These are phyloP conservation scores for Ichneumoninae sp. DNA, from an alignment of 2,888 invertebrate species.

Conservation along the genomic window DNA sequence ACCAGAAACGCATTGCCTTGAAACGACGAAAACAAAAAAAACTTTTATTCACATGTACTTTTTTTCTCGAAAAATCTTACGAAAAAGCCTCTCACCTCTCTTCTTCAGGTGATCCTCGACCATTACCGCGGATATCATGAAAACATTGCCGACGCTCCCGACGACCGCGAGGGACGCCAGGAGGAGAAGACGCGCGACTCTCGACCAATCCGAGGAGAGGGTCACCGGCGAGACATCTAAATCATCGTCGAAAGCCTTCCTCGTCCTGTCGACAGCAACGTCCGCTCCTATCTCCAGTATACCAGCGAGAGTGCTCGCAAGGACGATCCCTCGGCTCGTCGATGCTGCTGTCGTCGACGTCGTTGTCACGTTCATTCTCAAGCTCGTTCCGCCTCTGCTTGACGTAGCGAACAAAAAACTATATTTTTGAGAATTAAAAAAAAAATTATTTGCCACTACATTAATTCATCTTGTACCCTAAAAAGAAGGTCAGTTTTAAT, in stretches of 20 bases:
- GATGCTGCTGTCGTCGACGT: constrained; percentile 66
- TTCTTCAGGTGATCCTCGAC: constrained; percentile 89
- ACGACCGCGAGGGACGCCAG: constrained; percentile 88
- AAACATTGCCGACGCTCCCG: constrained; percentile 91
- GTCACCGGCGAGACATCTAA: constrained; percentile 88
- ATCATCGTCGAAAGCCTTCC: constrained; percentile 71
- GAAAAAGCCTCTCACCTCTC: constrained; percentile 85
- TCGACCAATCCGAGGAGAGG: constrained; percentile 88
- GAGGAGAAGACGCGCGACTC: constrained; percentile 88
- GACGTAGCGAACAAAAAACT: background rate
- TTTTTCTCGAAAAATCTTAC: background rate
- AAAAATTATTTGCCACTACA: background rate
- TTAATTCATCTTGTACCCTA: background rate
- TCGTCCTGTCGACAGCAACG: constrained; percentile 74
- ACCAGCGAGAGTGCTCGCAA: constrained; percentile 71
- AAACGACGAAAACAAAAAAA: constrained; percentile 10
- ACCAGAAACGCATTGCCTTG: constrained; percentile 89
- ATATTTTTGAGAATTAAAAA: background rate
- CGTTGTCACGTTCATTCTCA: constrained; percentile 70
- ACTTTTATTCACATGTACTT: background rate
- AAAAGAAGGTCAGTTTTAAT: background rate
- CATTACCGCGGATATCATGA: constrained; percentile 90
- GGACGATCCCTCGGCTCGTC: constrained; percentile 57
- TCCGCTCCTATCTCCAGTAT: constrained; percentile 73
- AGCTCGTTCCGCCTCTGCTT: background rate